Conservation (phyloP, 2,797 vertebrate genomes). For the Tamandua tetradactyla region DNA sequence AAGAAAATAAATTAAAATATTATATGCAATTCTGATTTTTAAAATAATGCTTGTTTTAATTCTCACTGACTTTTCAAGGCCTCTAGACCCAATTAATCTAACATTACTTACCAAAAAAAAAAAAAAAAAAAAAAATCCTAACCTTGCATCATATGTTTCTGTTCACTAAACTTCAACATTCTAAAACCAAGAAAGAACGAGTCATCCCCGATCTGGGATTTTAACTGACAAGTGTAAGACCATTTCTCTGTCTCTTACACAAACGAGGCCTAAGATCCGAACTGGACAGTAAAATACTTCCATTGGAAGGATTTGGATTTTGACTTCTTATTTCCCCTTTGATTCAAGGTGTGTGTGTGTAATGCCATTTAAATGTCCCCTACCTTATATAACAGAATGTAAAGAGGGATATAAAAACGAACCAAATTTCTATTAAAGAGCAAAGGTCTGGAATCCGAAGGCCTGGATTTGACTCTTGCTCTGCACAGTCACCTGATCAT, state of each 20-base stretch:
- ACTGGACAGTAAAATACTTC: background rate
- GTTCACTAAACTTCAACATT: slow-evolving; percentile 12
- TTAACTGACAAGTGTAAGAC: background rate
- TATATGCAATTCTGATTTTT: background rate
- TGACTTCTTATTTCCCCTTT: slow-evolving; percentile 5
- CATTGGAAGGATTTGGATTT: background rate
- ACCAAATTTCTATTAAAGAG: background rate
- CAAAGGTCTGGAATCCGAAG: background rate
- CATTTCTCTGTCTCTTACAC: background rate
- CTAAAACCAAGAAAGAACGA: slow-evolving; percentile 55
- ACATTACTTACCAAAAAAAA: background rate
- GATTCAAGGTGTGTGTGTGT: background rate
- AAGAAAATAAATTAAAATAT: slow-evolving; percentile 37
- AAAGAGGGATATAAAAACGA: background rate
- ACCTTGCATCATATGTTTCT: slow-evolving; percentile 28
- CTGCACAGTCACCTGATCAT: background rate
- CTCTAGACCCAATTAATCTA: slow-evolving; percentile 47
- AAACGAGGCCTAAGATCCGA: background rate
- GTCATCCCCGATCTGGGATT: background rate
- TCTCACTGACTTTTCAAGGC: slow-evolving; percentile 23
- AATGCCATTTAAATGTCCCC: background rate
- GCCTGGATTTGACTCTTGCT: background rate
- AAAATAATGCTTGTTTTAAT: slow-evolving; percentile 36
- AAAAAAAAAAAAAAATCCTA: background rate
- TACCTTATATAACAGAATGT: background rate